Conservation (phyloP, 1,140 invertebrate species). For the Adelges cooleyi region DNA sequence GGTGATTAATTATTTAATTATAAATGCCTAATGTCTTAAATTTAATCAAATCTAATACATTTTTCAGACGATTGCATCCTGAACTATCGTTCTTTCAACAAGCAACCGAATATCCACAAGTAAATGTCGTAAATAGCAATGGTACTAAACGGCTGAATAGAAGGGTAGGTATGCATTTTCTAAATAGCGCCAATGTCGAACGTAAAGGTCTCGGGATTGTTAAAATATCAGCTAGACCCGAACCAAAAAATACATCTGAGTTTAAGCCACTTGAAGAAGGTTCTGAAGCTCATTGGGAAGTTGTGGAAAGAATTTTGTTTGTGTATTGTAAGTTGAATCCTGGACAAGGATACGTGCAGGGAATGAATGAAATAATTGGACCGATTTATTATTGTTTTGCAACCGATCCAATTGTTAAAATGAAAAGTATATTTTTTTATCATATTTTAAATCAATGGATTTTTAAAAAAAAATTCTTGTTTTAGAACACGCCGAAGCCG, state of each 20-base stretch:
- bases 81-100: conserved; percentile 96
- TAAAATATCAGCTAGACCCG: conserved; percentile 56
- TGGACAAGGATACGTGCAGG: conserved; percentile 94
- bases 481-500: conserved; percentile 86
- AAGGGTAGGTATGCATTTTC: conserved; percentile 70
- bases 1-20: conserved; percentile 40
- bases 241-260: conserved; percentile 58
- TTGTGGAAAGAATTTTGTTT: conserved; percentile 92
- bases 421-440: conserved; percentile 50
- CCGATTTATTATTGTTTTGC: conserved; percentile 97
- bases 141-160: conserved; percentile 70
- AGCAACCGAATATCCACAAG: conserved; percentile 74
- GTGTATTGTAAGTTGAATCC: conserved; percentile 97
- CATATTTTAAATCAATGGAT: background rate
- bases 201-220: conserved; percentile 77
- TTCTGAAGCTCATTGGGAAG: conserved; percentile 88
- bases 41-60: conserved; percentile 16
- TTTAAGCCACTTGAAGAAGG: conserved; percentile 70
- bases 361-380: conserved; percentile 99
- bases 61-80: conserved; percentile 71
- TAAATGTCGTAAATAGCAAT: conserved; percentile 56
- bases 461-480: conserved; percentile 31
- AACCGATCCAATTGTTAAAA: conserved; percentile 68
- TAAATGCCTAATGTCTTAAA: background rate
- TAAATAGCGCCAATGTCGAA: conserved; percentile 79